Evolutionary conservation across 2,113 vertebrate species (phyloP).

Genomic region (Bubo scandiacus): DNA sequence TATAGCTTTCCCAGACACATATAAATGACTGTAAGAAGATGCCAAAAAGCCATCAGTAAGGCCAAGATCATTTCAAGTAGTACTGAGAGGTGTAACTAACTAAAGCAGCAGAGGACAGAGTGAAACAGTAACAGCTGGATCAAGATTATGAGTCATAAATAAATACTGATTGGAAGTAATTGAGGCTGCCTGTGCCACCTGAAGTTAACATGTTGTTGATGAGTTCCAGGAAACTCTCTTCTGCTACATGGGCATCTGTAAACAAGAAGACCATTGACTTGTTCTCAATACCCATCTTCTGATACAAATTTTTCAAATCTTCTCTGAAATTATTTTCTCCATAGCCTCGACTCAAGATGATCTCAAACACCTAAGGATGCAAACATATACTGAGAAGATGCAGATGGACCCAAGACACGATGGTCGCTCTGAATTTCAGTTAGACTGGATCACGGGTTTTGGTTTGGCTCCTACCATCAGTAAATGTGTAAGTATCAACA

Average conservation of each 20-base stretch:
- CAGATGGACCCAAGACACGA: background rate
- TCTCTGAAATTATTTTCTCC: slow-evolving; percentile 86
- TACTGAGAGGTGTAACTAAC: background rate
- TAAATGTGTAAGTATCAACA: background rate
- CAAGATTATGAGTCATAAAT: background rate
- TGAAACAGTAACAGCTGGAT: background rate
- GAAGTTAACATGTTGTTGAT: slow-evolving; percentile 98
- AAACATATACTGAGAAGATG: background rate
- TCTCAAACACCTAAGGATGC: slow-evolving; percentile 87
- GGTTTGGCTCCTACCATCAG: background rate
- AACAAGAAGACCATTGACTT: slow-evolving; percentile 89
- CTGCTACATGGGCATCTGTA: slow-evolving; percentile 89
- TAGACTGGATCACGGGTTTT: background rate
- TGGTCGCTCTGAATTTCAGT: background rate
- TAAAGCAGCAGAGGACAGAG: background rate
- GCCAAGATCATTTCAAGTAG: background rate
- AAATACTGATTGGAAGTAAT: background rate
- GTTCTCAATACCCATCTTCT: slow-evolving; percentile 88
- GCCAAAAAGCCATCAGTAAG: background rate
- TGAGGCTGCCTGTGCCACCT: slow-evolving; percentile 71
- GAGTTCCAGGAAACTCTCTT: slow-evolving; percentile 96
- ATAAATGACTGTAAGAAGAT: background rate
- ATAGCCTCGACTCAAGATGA: slow-evolving; percentile 88
- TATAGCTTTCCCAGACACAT: background rate
- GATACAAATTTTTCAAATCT: slow-evolving; percentile 88